A percentile compares a stretch with the other conserved stretches of the same genome.
phyloP scores from a whole-genome alignment of 1,140 invertebrate species.

The Idris sp. region DNA sequence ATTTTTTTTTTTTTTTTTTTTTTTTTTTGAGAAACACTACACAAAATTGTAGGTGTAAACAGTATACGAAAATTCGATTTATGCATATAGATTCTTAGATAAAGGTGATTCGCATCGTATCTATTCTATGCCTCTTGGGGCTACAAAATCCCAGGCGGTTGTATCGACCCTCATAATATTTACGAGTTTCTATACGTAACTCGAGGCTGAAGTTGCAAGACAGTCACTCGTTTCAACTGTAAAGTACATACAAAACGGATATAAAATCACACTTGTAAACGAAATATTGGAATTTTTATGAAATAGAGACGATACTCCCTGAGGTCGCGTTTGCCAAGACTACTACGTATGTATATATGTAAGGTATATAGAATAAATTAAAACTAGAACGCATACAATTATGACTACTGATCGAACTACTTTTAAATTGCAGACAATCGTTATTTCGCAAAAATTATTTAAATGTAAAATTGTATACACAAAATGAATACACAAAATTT shows the following conservation, averaged over 20 bases:
- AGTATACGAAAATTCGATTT: slow-evolving; percentile 38
- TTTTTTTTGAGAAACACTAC: no score
- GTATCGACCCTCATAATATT: slow-evolving; percentile 76
- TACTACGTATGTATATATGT: no score
- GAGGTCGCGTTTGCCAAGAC: slow-evolving; percentile 49
- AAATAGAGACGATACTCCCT: slow-evolving; percentile 49
- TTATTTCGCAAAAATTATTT: no score
- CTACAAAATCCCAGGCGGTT: slow-evolving; percentile 73
- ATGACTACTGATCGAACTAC: slow-evolving; percentile 19
- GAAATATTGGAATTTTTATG: slow-evolving; percentile 72
- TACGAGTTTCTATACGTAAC: slow-evolving; percentile 68
- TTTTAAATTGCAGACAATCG: slow-evolving; percentile 3
- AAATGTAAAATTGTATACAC: slow-evolving; percentile 1
- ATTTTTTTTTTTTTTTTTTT: no score
- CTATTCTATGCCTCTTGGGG: slow-evolving; percentile 62
- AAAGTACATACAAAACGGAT: slow-evolving; percentile 69
- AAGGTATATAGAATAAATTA: slow-evolving; percentile 31
- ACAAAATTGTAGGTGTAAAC: slow-evolving; percentile 52
- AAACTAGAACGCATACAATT: slow-evolving; percentile 43
- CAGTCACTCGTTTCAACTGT: slow-evolving; percentile 62
- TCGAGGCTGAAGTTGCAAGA: slow-evolving; percentile 48
- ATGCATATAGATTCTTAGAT: slow-evolving; percentile 57
- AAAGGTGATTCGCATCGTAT: slow-evolving; percentile 47
- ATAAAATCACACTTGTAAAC: slow-evolving; percentile 74
- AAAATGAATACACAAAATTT: no score